Percentiles rank a stretch among this genome's conserved stretches.
These are phyloP conservation scores for Ancistrus triradiatus DNA, from an alignment of 2,113 vertebrate genomes.

Conservation along the genomic window DNA sequence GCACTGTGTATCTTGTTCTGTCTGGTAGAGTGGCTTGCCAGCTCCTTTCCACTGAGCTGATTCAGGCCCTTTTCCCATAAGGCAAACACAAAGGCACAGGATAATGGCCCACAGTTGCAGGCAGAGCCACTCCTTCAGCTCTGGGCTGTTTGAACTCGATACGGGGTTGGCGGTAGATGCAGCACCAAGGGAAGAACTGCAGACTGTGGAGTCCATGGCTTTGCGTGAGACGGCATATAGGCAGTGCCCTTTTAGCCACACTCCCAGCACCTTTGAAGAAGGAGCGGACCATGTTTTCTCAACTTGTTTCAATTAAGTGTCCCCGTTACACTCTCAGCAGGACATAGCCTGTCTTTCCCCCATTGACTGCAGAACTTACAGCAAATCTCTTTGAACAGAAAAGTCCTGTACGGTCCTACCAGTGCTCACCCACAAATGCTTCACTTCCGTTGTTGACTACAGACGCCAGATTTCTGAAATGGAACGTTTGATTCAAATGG, in stretches of 20 bases:
- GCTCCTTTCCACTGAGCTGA: constrained; percentile 63
- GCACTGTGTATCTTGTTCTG: constrained; percentile 70
- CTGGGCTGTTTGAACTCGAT: constrained; percentile 61
- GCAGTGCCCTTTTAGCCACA: constrained; percentile 37
- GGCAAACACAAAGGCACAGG: constrained; percentile 66
- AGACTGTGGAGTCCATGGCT: constrained; percentile 23
- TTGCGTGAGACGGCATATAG: constrained; percentile 44
- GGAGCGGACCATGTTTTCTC: constrained; percentile 23
- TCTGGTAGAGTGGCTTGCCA: constrained; percentile 78
- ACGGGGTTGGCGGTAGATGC: constrained; percentile 65
- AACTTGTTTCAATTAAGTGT: constrained; percentile 33
- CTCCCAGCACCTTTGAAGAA: constrained; percentile 17
- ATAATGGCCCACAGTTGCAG: constrained; percentile 68
- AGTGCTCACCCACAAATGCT: constrained; percentile 3
- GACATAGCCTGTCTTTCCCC: not conserved
- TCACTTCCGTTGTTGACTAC: not conserved
- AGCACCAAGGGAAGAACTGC: constrained; percentile 10
- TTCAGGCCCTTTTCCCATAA: constrained; percentile 72
- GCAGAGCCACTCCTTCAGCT: constrained; percentile 61
- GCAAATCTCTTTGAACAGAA: constrained; percentile 8
- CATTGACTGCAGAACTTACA: constrained; percentile 9
- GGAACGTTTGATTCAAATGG: constrained; percentile 4
- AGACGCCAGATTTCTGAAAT: constrained; percentile 14
- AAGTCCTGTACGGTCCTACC: not conserved
- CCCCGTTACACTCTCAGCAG: constrained; percentile 15